Base-by-base conservation (phyloP, 2,888 invertebrate species). In the Theristus sp. region DNA sequence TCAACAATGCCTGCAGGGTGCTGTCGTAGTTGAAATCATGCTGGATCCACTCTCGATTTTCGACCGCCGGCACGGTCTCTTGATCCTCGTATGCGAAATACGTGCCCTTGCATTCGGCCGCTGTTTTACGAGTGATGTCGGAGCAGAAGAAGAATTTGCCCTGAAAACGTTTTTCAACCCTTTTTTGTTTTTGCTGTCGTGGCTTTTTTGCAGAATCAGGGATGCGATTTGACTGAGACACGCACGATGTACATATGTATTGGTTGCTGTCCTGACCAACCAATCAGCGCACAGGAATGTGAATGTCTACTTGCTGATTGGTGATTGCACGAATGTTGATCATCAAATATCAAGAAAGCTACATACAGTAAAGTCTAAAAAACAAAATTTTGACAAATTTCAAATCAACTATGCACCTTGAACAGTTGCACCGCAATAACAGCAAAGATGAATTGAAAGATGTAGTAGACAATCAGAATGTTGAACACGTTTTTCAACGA, bases 401-500 rank as follows among this genome's bases (percentile, higher is more conserved):
- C n/a, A n/a, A n/a, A n/a, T n/a, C n/a, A n/a, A n/a, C n/a, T 38
- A 17, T 17, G 90, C 76, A 94, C 94, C 82, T 93, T 94, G 82
- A 94, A 94, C 77, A 94, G 84, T 83, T 94, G 94, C 78, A 94
- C 94, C 80, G 93, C 94, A 79, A 94, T 93, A 80, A 94, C 94
- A 22, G 62, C 63, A 54, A 76, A 76, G 61, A 76, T 76, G 67
- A 76, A 75, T 84, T 94, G 91, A 83, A 91, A 91, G 80, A 94
- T 85, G 84, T 91, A 87, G 79, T 94, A 94, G 82, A 94, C 94
- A 79, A 94, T 93, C 80, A 94, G 87, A 83, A 94, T 38, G 17
- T 38, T 38, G 38, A 38, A 38, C 38, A 38, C 38, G 38, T 38
- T 38, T 17, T 38, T 38, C 94, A 94, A 83, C 79, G 94, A 94